Base-by-base conservation (phyloP, 2,113 vertebrate species). In the Elgaria multicarinata region DNA sequence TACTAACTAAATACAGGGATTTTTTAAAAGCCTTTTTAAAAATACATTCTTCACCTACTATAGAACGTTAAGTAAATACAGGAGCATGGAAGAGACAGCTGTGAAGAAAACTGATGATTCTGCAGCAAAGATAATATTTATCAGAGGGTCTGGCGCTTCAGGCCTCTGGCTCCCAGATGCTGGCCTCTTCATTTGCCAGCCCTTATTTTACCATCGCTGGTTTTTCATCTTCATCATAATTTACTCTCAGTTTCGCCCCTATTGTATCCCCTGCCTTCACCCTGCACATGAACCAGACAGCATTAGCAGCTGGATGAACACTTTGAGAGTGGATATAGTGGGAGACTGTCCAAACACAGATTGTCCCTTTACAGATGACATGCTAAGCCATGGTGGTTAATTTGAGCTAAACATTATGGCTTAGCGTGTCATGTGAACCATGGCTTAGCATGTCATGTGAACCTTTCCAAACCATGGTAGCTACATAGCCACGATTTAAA, bases 51-150 rank as follows among this genome's bases (percentile, higher is more conserved):
- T 36, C 86, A 87, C 26, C 78, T 85, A 86, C n/a, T 85, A 74
- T 66, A 16, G 83, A n/a, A 82, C 20, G 50, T 62, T 13, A 64
- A 76, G n/a, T 88, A 79, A 89, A 91, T 74, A 85, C 53, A 84
- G 83, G 33, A 79, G 89, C 83, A 2, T n/a, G 20, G 83, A 62
- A 83, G 75, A 86, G 5, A 76, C 3, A 33, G 42, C 55, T 82
- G 62, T 64, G 33, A 86, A 78, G 14, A 55, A 84, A 87, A 86
- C 22, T 58, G 10, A 42, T 7, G 12, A 9, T 58, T 85, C 75
- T 20, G 55, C 26, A 36, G 53, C 18, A n/a, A 86, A 33, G 64
- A 18, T 16, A 6, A 22, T 22, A 53, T 80, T 39, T 31, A 26
- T 39, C 62, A 66, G 22, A 10, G 22, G 12, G 9, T 46, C 64